Base-by-base conservation (phyloP, 2,888 invertebrate species). In the Strigamia crassipes region DNA sequence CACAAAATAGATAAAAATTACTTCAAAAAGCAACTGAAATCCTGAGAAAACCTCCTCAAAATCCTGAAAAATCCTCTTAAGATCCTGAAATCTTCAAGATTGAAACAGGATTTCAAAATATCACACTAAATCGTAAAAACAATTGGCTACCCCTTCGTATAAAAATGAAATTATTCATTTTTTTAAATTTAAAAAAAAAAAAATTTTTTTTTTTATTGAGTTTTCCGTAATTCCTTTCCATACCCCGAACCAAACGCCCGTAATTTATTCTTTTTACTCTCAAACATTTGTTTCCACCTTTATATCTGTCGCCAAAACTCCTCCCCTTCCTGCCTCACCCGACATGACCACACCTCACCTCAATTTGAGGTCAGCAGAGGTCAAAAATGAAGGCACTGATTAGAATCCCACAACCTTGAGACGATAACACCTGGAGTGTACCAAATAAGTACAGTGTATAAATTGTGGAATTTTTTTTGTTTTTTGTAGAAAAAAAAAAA, bases 291-390 rank as follows among this genome's bases (percentile, higher is more conserved):
- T 27, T 66, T 66, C 27, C 66, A 13, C 15, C 27, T 27, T 31
- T 23, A 27, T 66, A 66, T 31, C 66, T 66, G 66, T 66, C 66
- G 66, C 66, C 27, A 66, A 66, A 66, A 23, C 66, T 66, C 66
- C 66, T 66, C 66, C 66, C 66, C 23, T 66, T 66, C 27, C 66
- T 66, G 66, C 66, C 66, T 66, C 66, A 31, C 27, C 27, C 27
- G 66, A 66, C 66, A 27, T 66, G 66, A 66, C 66, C 66, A 66
- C 66, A 66, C 66, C 66, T 66, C 66, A 66, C 66, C 66, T 66
- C 66, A 27, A 66, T 66, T 66, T 66, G 27, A 66, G 66, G 66
- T 66, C 66, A 31, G 27, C 27, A 66, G 27, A 15, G 66, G 66
- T 66, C 27, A 66, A 66, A 66, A 66, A 66, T 66, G 66, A 66